Conservation (phyloP, 2,113 vertebrate species). For the Calidris pugnax region DNA sequence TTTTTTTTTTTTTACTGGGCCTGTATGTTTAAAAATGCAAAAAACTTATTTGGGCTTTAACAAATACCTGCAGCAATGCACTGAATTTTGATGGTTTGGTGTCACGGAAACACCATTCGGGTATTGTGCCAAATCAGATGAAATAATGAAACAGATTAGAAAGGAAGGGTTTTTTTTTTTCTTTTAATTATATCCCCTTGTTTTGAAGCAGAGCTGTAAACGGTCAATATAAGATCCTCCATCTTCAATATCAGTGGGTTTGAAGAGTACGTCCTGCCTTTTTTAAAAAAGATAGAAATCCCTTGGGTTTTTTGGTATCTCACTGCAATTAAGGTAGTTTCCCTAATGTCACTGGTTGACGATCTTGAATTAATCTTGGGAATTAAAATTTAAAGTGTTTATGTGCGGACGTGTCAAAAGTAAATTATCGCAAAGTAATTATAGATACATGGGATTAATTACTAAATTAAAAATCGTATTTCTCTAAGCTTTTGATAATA, state of each 20-base stretch:
- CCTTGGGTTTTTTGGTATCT: not conserved
- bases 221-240: accelerated
- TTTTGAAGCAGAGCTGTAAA: not conserved
- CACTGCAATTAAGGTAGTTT: not conserved
- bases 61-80: not conserved
- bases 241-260: not conserved
- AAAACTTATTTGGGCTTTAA: not conserved
- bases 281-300: not conserved
- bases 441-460: not conserved
- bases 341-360: not conserved
- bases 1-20: not conserved
- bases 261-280: not conserved
- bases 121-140: not conserved
- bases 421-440: not conserved
- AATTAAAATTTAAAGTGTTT: not conserved
- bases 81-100: not conserved
- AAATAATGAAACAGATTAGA: not conserved
- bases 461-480: not conserved
- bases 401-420: not conserved
- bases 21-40: not conserved
- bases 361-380: not conserved
- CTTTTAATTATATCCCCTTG: not conserved
- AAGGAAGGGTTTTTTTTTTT: not conserved
- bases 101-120: not conserved
- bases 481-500: not conserved